These are phyloP conservation scores for Symphodus melops DNA, from an alignment of 2,113 vertebrate species.

Conservation along the genomic window DNA sequence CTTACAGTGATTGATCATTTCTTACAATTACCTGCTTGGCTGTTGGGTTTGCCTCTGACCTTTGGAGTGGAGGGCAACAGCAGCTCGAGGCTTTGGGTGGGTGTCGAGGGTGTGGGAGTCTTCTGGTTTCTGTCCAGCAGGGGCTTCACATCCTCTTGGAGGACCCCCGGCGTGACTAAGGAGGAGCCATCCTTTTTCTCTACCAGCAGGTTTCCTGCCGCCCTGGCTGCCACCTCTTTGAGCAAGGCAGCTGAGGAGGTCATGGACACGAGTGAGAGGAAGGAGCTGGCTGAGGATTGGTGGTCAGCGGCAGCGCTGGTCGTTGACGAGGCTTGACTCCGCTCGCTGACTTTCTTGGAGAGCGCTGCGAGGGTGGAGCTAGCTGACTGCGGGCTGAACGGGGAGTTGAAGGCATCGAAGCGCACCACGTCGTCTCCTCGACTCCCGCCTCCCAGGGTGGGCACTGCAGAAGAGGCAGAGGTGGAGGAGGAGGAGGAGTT, in stretches of 20 bases:
- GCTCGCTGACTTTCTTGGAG: conserved; percentile 99
- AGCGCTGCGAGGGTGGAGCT: conserved; percentile 97
- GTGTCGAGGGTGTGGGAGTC: conserved; percentile 87
- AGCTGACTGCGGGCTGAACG: conserved; percentile 97
- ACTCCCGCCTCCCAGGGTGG: conserved; percentile 70
- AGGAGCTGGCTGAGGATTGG: conserved; percentile 90
- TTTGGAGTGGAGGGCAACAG: conserved; percentile 92
- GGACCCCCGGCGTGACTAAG: conserved; percentile 75
- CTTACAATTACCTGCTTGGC: conserved; percentile 86
- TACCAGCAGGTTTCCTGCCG: conserved; percentile 93
- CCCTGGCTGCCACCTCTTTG: conserved; percentile 97
- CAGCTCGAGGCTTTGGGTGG: conserved; percentile 91
- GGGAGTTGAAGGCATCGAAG: conserved; percentile 95
- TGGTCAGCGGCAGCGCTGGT: conserved; percentile 81
- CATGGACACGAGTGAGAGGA: conserved; percentile 97
- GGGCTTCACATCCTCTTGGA: conserved; percentile 90
- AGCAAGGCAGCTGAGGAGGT: conserved; percentile 97
- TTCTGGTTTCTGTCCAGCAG: conserved; percentile 95
- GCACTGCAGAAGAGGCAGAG: conserved; percentile 72
- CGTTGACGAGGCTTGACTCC: conserved; percentile 87
- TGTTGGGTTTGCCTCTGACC: conserved; percentile 91
- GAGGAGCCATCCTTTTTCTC: conserved; percentile 90
- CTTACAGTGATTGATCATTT: neutral
- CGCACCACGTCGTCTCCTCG: conserved; percentile 90
- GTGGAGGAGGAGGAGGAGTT: conserved; percentile 81